phyloP scores from a whole-genome alignment of 2,888 invertebrate genomes.

The Ichneumoninae sp. region DNA sequence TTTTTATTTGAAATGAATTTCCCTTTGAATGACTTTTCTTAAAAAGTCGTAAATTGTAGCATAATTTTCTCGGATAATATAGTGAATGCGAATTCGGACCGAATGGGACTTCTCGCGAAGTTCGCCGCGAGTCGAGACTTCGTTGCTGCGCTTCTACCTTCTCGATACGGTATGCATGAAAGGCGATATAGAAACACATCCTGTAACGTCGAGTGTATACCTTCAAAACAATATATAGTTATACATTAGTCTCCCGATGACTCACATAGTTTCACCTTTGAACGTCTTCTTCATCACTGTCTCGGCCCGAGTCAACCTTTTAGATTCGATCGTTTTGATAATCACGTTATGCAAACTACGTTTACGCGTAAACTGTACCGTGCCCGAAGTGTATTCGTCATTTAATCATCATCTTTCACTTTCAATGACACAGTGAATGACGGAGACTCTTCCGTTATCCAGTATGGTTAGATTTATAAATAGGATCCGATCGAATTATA shows the following conservation, averaged over 20 bases:
- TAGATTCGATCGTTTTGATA: constrained; percentile 33
- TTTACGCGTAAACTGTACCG: neutral
- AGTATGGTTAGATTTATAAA: neutral
- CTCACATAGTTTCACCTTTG: constrained; percentile 32
- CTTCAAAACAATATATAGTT: constrained; percentile 2
- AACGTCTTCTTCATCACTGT: constrained; percentile 31
- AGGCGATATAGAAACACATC: neutral
- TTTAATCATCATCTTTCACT: constrained; percentile 18
- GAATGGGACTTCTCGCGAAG: neutral
- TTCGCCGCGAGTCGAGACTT: neutral
- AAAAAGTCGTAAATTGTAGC: too few species aligned
- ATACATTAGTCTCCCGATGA: constrained; percentile 24
- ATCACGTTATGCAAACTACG: constrained; percentile 9
- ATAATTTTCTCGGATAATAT: neutral
- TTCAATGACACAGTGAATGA: neutral
- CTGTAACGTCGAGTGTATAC: neutral
- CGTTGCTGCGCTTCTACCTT: neutral
- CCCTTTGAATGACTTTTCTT: too few species aligned
- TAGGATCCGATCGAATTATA: constrained; percentile 22
- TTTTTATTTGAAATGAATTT: too few species aligned
- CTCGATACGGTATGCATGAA: neutral
- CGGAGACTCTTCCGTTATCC: neutral
- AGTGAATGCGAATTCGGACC: neutral
- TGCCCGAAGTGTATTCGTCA: neutral
- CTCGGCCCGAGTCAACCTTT: constrained; percentile 33